Conservation (phyloP, 2,888 invertebrate genomes). For the Drosophila mercatorum region DNA sequence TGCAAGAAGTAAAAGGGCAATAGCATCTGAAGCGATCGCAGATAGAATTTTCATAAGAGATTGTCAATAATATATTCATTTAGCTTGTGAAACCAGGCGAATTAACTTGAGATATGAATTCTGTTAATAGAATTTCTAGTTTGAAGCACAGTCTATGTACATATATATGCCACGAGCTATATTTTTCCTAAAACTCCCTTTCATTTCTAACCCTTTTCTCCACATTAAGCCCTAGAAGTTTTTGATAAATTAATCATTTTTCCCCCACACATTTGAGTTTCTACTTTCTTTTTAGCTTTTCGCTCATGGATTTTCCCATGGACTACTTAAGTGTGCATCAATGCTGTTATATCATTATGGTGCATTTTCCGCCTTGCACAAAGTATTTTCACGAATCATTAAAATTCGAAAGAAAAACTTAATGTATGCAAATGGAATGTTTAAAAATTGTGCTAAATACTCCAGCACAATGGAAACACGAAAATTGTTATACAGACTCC, state of each 20-base stretch:
- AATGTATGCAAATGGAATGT: conserved; percentile 47
- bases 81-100: background rate
- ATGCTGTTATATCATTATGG: conserved; percentile 26
- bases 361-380: conserved; percentile 27
- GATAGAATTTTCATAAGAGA: background rate
- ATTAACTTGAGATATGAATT: too few relatives aligned
- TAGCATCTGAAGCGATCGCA: too few relatives aligned
- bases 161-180: background rate
- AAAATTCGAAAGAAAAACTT: conserved; percentile 19
- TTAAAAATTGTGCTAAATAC: conserved; percentile 52
- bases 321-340: background rate
- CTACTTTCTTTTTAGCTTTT: conserved; percentile 7
- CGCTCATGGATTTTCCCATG: conserved; percentile 1
- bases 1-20: background rate
- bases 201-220: background rate
- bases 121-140: background rate
- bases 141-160: background rate
- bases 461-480: conserved; percentile 8
- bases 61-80: background rate
- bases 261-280: background rate
- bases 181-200: background rate
- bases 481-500: conserved; percentile 37
- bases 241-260: background rate
- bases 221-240: background rate
- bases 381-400: conserved; percentile 31